Conservation (phyloP, 2,888 invertebrate genomes). For the Harmothoe impar region DNA sequence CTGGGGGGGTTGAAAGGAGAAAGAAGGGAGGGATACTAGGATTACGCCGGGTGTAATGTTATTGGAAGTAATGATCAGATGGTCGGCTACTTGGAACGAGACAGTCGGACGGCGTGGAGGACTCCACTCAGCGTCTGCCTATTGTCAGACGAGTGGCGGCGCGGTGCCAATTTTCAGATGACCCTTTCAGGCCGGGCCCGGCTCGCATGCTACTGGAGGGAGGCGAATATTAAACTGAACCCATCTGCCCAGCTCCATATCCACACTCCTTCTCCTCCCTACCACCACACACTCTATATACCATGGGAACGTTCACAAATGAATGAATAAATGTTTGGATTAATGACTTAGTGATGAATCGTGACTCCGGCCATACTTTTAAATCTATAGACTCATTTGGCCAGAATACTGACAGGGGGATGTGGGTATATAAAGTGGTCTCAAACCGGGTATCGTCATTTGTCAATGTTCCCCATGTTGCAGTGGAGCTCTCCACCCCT, state of each 20-base stretch:
- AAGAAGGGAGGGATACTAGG: neutral
- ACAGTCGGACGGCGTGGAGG: neutral
- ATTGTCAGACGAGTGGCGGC: slow-evolving; percentile 1
- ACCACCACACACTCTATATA: neutral
- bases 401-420: too few species aligned
- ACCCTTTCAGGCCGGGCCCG: neutral
- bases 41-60: slow-evolving; percentile 46
- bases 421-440: too few species aligned
- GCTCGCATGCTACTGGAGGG: neutral
- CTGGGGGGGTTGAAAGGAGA: neutral
- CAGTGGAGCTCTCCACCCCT: neutral
- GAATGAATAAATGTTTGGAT: too few species aligned
- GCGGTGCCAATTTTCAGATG: slow-evolving; percentile 38
- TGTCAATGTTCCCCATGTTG: too few species aligned
- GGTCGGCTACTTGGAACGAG: neutral
- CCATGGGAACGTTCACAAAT: too few species aligned
- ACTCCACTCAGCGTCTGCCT: neutral
- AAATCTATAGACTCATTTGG: too few species aligned
- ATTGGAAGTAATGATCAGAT: slow-evolving; percentile 54
- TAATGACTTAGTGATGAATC: too few species aligned
- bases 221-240: slow-evolving; percentile 20
- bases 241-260: too few species aligned
- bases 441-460: too few species aligned
- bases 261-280: neutral
- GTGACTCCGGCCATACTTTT: too few species aligned